These are phyloP conservation scores for Aurelia sp. DNA, from an alignment of 30 jellyfish, hydroid and myxozoan genomes.

Conservation along the genomic window DNA sequence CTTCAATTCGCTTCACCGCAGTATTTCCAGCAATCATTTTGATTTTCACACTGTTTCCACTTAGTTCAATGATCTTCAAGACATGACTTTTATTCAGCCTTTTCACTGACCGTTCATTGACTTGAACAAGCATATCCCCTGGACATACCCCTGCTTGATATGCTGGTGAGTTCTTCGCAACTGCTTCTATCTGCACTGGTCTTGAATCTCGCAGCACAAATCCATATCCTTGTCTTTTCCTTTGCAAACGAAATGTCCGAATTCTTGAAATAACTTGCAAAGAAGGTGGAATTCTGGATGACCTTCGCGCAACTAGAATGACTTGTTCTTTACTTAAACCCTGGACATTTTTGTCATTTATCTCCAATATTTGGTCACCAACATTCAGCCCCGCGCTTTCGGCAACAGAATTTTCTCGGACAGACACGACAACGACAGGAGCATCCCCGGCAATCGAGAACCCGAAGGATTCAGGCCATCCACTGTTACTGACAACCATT, in stretches of 20 bases:
- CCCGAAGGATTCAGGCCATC: slow-evolving; percentile 95
- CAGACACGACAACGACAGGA: slow-evolving; percentile 76
- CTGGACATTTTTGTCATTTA: slow-evolving; percentile 65
- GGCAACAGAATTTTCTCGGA: slow-evolving; percentile 72
- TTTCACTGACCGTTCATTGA: slow-evolving; percentile 73
- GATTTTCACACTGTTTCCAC: slow-evolving; percentile 22
- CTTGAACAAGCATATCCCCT: slow-evolving; percentile 78
- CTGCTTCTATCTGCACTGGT: slow-evolving; percentile 72
- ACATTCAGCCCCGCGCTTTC: slow-evolving; percentile 81
- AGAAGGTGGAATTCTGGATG: slow-evolving; percentile 80
- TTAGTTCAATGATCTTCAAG: slow-evolving; percentile 19
- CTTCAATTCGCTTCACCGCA: slow-evolving; percentile 35
- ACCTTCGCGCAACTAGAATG: slow-evolving; percentile 46
- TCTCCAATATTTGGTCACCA: slow-evolving; percentile 83
- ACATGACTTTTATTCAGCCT: slow-evolving; percentile 23
- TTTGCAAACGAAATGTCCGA: slow-evolving; percentile 52
- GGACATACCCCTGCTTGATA: slow-evolving; percentile 68
- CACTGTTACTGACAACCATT: slow-evolving; percentile 57
- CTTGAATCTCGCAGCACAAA: slow-evolving; percentile 49
- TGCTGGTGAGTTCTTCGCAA: slow-evolving; percentile 47
- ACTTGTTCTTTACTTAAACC: slow-evolving; percentile 62
- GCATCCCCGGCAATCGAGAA: slow-evolving; percentile 77
- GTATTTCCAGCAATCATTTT: slow-evolving; percentile 71
- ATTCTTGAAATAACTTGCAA: slow-evolving; percentile 81
- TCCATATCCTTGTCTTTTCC: slow-evolving; percentile 59